These are phyloP conservation scores for Forbesichthys agassizii DNA, from an alignment of 2,113 vertebrate species.

Conservation along the genomic window DNA sequence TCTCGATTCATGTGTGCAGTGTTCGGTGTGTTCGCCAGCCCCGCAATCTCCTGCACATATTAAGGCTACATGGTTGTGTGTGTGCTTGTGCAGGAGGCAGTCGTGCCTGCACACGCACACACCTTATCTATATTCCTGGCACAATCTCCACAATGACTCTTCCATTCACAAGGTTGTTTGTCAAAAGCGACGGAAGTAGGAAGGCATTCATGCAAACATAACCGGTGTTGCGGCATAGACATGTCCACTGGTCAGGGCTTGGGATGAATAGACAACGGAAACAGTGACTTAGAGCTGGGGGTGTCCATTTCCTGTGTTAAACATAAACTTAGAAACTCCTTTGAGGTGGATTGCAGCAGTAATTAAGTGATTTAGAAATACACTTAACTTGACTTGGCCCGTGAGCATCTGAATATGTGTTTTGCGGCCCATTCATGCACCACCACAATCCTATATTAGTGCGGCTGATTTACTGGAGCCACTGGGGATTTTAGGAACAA, in stretches of 20 bases:
- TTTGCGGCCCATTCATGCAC: no score
- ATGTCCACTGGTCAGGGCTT: not conserved
- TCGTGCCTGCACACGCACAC: not conserved
- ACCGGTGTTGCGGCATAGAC: not conserved
- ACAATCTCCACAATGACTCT: not conserved
- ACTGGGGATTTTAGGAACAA: no score
- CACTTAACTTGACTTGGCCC: not conserved
- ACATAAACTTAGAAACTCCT: not conserved
- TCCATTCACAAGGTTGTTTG: slow-evolving; percentile 6
- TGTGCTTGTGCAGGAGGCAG: not conserved
- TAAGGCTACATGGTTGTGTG: not conserved
- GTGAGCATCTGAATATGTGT: not conserved
- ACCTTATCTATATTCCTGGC: slow-evolving; percentile 14
- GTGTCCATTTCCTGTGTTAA: not conserved
- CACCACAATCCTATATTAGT: no score
- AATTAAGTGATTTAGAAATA: slow-evolving; percentile 15
- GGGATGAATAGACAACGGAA: no score
- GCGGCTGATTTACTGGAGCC: no score
- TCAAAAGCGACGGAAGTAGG: not conserved
- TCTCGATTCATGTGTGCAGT: no score
- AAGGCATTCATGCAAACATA: not conserved
- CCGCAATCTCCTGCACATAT: no score
- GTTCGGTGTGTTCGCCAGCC: no score
- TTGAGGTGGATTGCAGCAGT: not conserved
- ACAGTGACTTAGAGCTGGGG: no score